These are phyloP conservation scores for Ictalurus furcatus DNA, from an alignment of 2,113 vertebrate genomes.

Conservation along the genomic window DNA sequence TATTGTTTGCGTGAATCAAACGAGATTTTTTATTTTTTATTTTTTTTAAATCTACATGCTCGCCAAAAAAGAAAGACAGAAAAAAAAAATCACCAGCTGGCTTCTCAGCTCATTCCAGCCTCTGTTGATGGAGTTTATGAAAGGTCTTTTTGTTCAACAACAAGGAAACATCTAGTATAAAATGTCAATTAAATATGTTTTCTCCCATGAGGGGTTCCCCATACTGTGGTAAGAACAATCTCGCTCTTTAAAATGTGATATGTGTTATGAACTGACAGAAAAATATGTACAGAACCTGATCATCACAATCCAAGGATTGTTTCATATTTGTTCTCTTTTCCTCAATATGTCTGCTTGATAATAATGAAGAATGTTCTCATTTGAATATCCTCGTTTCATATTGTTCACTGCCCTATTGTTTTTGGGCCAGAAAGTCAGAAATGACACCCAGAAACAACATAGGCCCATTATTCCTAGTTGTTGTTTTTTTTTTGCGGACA, in stretches of 20 bases:
- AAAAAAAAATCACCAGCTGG: conserved; percentile 10
- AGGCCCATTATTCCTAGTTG: neutral
- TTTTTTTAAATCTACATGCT: neutral
- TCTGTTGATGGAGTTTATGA: conserved; percentile 27
- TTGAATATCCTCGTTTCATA: neutral
- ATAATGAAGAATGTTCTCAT: neutral
- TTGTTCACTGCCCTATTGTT: neutral
- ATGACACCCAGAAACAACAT: neutral
- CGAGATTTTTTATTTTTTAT: neutral
- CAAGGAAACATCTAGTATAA: conserved; percentile 32
- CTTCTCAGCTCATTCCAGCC: neutral
- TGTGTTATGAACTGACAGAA: neutral
- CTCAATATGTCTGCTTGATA: neutral
- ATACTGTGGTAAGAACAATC: neutral
- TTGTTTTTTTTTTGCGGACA: neutral
- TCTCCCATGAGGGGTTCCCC: neutral
- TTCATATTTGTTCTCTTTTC: neutral
- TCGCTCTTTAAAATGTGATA: neutral
- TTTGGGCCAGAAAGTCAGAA: neutral
- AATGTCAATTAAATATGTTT: conserved; percentile 20
- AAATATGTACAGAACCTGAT: neutral
- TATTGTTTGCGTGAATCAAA: neutral
- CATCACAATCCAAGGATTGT: neutral
- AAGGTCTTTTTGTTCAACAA: conserved; percentile 24
- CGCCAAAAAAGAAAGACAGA: neutral